Evolutionary conservation across 1,140 invertebrate genomes (phyloP).

Genomic region (Drosophila biarmipes): DNA sequence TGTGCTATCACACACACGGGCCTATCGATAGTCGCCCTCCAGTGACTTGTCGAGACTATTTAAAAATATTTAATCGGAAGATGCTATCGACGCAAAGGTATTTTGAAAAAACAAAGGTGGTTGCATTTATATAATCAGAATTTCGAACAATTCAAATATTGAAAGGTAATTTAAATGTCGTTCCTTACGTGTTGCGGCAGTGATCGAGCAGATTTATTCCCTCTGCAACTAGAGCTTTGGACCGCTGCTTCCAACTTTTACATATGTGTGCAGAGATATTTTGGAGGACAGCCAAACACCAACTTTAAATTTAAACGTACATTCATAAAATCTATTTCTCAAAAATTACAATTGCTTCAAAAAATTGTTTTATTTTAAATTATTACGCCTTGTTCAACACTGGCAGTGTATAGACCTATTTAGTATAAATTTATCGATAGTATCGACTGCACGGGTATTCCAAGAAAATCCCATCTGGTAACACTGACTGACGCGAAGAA

Average conservation of each 20-base stretch:
- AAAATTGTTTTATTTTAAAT: background rate
- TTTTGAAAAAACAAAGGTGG: background rate
- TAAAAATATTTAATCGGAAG: background rate
- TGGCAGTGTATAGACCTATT: background rate
- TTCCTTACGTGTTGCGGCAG: too few relatives aligned
- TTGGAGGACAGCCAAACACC: too few relatives aligned
- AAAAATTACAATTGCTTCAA: too few relatives aligned
- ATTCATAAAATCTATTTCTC: too few relatives aligned
- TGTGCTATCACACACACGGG: background rate
- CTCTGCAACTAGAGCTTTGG: too few relatives aligned
- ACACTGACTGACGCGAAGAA: slow-evolving; percentile 50
- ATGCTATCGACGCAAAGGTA: background rate
- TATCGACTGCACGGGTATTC: slow-evolving; percentile 4
- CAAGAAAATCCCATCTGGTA: background rate
- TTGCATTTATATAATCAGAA: too few relatives aligned
- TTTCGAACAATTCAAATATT: too few relatives aligned
- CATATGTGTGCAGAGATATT: too few relatives aligned
- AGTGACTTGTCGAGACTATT: background rate
- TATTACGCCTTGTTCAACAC: background rate
- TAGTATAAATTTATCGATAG: slow-evolving; percentile 19
- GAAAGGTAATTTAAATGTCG: too few relatives aligned
- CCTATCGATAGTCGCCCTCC: background rate
- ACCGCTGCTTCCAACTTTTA: too few relatives aligned
- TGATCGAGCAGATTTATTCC: too few relatives aligned
- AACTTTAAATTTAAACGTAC: too few relatives aligned